Evolutionary conservation across 2,888 invertebrate species (phyloP).

Genomic region (Xanthorhoe spadicearia): DNA sequence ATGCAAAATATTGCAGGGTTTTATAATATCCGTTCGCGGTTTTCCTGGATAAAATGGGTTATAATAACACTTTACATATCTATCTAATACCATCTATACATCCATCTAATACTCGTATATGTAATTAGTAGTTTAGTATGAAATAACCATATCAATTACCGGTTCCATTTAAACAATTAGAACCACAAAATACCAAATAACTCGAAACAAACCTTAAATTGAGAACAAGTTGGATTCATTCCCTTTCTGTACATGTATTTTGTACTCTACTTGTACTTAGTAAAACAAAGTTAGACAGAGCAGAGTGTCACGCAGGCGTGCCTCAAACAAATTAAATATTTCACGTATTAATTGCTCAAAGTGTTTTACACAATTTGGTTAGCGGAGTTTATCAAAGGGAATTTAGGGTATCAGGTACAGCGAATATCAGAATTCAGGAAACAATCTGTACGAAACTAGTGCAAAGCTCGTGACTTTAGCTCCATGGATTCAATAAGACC

Average conservation of each 20-base stretch:
- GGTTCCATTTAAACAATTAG: too few relatives aligned
- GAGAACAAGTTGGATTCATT: not conserved
- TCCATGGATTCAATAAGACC: too few relatives aligned
- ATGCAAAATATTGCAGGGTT: too few relatives aligned
- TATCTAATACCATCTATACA: too few relatives aligned
- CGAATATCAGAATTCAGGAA: slow-evolving; percentile 27
- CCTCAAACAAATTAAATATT: slow-evolving; percentile 52
- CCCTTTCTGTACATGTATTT: not conserved
- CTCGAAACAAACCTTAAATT: not conserved
- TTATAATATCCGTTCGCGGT: too few relatives aligned
- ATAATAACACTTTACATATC: too few relatives aligned
- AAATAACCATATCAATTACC: too few relatives aligned
- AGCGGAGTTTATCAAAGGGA: slow-evolving; percentile 33
- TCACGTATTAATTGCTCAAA: slow-evolving; percentile 49
- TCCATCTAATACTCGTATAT: too few relatives aligned
- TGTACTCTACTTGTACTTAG: not conserved
- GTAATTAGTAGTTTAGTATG: too few relatives aligned
- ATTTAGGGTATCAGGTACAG: slow-evolving; percentile 15
- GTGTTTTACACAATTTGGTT: slow-evolving; percentile 44
- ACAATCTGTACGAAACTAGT: slow-evolving; percentile 25
- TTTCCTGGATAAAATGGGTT: too few relatives aligned
- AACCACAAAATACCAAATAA: too few relatives aligned
- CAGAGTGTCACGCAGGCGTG: slow-evolving; percentile 44
- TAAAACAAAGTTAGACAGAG: slow-evolving; percentile 45
- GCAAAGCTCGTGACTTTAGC: not conserved